Base-by-base conservation (phyloP, 1,140 invertebrate species). In the Pectinophora gossypiella region DNA sequence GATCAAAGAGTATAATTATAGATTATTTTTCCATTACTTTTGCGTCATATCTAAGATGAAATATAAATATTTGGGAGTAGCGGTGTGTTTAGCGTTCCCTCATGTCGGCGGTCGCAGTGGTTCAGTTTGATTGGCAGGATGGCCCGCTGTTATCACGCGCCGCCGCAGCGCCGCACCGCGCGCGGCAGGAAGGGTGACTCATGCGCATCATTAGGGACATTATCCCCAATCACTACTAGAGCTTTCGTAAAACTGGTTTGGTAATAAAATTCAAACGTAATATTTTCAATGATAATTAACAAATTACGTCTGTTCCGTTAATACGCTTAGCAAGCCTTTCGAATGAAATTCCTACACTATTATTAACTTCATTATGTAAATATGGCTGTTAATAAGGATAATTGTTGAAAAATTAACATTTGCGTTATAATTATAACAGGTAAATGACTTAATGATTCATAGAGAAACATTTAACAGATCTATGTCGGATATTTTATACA, bases 161-260 rank as follows among this genome's bases (percentile, higher is more conserved):
- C n/a, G n/a, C n/a, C n/a, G n/a, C n/a, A n/a, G n/a, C n/a, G n/a
- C n/a, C n/a, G n/a, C n/a, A n/a, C n/a, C n/a, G n/a, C n/a, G n/a
- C n/a, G 60, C 58, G 65, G 73, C 80, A 85, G 83, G 83, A 86
- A 80, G 76, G 73, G 53, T 86, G 83, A 82, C 32, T 81, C 80
- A 83, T 57, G 49, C 53, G 51, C 53, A 61, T 48, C 64, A 61
- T 58, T 68, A 21, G 48, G 57, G 53, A 72, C 70, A 68, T 68
- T 79, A 72, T 80, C 69, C 80, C 69, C 68, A 72, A 75, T 72
- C 70, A 63, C 66, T 62, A 63, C 59, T n/a, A 65, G 51, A 23
- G n/a, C 20, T 15, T 43, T 21, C 42, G 42, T 44, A 1, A n/a
- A n/a, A n/a, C n/a, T n/a, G n/a, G n/a, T n/a, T n/a, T n/a, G n/a